A percentile compares a stretch with the other conserved stretches of the same genome.
phyloP scores from a whole-genome alignment of 1,140 invertebrate genomes.

The Zaprionus nigranus region DNA sequence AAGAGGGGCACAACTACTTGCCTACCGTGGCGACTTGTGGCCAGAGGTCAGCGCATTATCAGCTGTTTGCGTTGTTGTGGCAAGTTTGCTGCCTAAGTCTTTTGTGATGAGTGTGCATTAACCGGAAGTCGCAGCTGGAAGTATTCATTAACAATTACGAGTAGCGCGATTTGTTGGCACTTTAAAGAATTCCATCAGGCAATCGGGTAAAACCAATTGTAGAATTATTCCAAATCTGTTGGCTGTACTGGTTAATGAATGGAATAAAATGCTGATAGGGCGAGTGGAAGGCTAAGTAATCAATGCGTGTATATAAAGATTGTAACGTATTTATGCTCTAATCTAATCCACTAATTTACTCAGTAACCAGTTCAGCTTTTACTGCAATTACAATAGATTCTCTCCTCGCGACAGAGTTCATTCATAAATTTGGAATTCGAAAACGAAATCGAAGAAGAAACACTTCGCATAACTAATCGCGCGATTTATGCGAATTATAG shows the following conservation, averaged over 20 bases:
- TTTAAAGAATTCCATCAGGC: not conserved
- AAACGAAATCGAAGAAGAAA: conserved; percentile 49
- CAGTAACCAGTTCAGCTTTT: not conserved
- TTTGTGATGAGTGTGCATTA: conserved; percentile 58
- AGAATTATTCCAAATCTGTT: not conserved
- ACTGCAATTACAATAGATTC: conserved; percentile 13
- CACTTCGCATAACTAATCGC: conserved; percentile 60
- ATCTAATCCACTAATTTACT: too few relatives aligned
- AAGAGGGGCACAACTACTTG: not conserved
- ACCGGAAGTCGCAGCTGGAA: conserved; percentile 53
- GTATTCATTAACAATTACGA: not conserved
- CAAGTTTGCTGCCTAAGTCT: conserved; percentile 77
- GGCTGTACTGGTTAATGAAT: too few relatives aligned
- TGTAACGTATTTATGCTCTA: too few relatives aligned
- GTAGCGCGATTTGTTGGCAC: not conserved
- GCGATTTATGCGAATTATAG: conserved; percentile 65
- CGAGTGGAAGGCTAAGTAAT: too few relatives aligned
- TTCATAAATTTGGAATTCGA: conserved; percentile 72
- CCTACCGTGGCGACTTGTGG: conserved; percentile 8
- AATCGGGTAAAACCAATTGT: not conserved
- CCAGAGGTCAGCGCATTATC: conserved; percentile 55
- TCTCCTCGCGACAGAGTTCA: not conserved
- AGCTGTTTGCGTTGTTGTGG: conserved; percentile 21
- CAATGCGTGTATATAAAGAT: too few relatives aligned
- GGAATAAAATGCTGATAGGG: too few relatives aligned